These are phyloP conservation scores for Pipra filicauda DNA, from an alignment of 2,113 vertebrate species.

Conservation along the genomic window DNA sequence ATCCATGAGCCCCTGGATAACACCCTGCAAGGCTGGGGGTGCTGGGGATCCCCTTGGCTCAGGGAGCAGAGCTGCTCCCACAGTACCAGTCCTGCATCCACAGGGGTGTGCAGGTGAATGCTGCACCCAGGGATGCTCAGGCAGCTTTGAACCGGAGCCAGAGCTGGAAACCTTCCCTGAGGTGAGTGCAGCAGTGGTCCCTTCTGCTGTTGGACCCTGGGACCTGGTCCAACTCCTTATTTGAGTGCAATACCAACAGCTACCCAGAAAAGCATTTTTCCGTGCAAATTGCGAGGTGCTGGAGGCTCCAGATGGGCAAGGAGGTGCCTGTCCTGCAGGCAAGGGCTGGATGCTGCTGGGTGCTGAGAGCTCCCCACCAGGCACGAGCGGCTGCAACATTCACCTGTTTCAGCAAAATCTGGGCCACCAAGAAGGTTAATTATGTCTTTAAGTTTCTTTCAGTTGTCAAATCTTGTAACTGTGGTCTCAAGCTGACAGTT, in stretches of 20 bases:
- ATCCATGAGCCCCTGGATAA: background rate
- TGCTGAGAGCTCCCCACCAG: background rate
- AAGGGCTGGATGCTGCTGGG: background rate
- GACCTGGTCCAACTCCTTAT: background rate
- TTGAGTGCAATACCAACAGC: background rate
- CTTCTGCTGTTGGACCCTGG: background rate
- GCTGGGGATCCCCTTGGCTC: background rate
- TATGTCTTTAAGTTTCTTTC: constrained; percentile 3
- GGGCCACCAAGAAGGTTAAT: constrained; percentile 14
- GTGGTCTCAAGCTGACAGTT: background rate
- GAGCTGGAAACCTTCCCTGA: background rate
- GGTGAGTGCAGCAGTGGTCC: accelerated
- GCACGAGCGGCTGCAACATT: accelerated
- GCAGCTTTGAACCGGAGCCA: background rate
- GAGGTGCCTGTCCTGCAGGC: background rate
- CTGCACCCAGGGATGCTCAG: background rate
- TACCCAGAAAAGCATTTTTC: background rate
- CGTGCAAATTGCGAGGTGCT: accelerated
- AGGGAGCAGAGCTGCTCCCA: background rate
- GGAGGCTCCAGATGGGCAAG: accelerated
- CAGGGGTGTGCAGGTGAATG: background rate
- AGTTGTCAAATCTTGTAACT: constrained; percentile 1
- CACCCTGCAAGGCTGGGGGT: accelerated
- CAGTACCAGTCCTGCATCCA: background rate
- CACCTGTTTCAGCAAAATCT: background rate